These are phyloP conservation scores for Arctopsyche grandis DNA, from an alignment of 1,140 invertebrate species.

Conservation along the genomic window DNA sequence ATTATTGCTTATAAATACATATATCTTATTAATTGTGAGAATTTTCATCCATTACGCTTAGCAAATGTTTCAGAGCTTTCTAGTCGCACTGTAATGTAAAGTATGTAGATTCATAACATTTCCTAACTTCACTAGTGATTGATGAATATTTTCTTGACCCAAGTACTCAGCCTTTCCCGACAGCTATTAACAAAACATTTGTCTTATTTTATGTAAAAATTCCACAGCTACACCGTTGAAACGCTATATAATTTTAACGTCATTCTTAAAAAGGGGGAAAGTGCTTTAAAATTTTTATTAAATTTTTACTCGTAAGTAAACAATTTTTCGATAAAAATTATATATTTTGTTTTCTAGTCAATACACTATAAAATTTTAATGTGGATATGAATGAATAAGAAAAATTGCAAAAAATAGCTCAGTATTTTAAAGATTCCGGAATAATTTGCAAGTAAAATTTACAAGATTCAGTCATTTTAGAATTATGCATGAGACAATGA, in stretches of 20 bases:
- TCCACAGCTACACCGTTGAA: neutral
- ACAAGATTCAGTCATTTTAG: neutral
- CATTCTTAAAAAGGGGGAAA: no score
- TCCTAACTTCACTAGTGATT: constrained; percentile 21
- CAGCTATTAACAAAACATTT: constrained; percentile 47
- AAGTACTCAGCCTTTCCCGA: constrained; percentile 35
- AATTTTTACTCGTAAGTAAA: no score
- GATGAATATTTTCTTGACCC: constrained; percentile 35
- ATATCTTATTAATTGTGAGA: no score
- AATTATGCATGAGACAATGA: constrained; percentile 24
- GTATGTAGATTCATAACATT: neutral
- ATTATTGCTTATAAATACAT: no score
- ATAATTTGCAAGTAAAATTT: constrained; percentile 9
- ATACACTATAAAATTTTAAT: no score
- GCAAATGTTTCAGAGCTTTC: neutral
- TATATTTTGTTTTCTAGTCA: neutral
- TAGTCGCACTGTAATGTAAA: neutral
- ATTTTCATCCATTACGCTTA: no score
- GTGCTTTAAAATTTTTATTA: no score
- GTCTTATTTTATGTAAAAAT: constrained; percentile 38
- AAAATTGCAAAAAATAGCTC: neutral
- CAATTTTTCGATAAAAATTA: neutral
- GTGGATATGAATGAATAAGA: no score
- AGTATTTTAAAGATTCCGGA: neutral
- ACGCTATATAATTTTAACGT: no score